These are phyloP conservation scores for Proteles cristata DNA, from an alignment of 2,113 vertebrate species.

Conservation along the genomic window DNA sequence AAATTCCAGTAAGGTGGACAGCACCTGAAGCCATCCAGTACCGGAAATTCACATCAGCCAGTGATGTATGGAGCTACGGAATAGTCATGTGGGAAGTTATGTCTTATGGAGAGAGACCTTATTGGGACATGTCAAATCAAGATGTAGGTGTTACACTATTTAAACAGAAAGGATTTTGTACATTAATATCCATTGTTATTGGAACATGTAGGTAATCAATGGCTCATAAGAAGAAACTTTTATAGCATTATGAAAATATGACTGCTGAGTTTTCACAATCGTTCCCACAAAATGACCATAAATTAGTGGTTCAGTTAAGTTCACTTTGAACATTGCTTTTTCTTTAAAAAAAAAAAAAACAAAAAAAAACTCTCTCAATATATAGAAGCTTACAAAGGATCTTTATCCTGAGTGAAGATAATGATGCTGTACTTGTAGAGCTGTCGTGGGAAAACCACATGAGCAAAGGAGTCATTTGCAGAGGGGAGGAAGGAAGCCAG, in stretches of 20 bases:
- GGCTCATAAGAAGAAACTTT: background rate
- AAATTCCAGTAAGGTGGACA: slow-evolving; percentile 99
- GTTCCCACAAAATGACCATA: background rate
- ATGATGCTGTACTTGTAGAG: background rate
- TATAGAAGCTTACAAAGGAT: background rate
- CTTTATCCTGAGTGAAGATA: background rate
- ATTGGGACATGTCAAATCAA: slow-evolving; percentile 99
- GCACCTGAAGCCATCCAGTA: slow-evolving; percentile 98
- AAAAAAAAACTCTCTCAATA: background rate
- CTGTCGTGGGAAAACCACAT: background rate
- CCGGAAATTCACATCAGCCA: slow-evolving; percentile 98
- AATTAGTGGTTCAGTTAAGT: background rate
- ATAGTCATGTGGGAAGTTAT: slow-evolving; percentile 99
- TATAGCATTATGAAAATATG: background rate
- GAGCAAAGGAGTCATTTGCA: background rate
- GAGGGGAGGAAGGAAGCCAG: background rate
- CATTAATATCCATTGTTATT: background rate
- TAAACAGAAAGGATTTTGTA: background rate
- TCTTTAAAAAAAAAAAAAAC: background rate
- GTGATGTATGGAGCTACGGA: slow-evolving; percentile 98
- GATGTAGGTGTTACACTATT: slow-evolving; percentile 91
- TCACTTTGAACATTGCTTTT: slow-evolving; percentile 11
- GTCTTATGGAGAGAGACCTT: slow-evolving; percentile 98
- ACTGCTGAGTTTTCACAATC: background rate
- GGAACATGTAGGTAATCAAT: background rate